Evolutionary conservation across 92 coral and sea anemone genomes (phyloP), one percentile per base, ranked within the genome.

Genomic region (Phenganax subtilis): DNA sequence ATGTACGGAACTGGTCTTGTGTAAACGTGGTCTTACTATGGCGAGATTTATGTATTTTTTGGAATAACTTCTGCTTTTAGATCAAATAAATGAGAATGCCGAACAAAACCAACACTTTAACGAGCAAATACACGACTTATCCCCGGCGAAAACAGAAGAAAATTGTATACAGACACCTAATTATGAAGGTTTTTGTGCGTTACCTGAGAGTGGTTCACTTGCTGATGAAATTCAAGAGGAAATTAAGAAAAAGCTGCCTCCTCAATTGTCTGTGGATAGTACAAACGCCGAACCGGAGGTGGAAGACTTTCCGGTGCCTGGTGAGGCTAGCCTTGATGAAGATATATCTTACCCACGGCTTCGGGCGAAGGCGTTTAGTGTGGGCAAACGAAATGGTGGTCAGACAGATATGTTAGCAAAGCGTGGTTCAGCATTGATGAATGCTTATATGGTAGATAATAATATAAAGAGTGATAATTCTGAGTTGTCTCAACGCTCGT

Each of bases 351-450:
- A 25, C 27, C 73, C 73, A 47, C 58, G 74, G 0, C 17, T 20
- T 10, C 83, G 72, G 17, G 17, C 73, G 15, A 79, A 79, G 55
- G 72, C 72, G 27, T 65, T 79, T 54, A 79, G 74, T 54, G 83
- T 64, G 8, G 74, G 72, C 29, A 79, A 65, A 63, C 74, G 83
- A 11, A 79, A 47, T 14, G 14, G 51, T 79, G 52, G 52, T 7
- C 83, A 37, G 5, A 37, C 83, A 7, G 74, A 62, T 67, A 65
- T 65, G 83, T 79, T 65, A 51, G 83, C 60, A 8, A 79, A 79
- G 62, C 74, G 72, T 79, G 74, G 74, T 12, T 79, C 83, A 62
- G 72, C 73, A n/a, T 79, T 79, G 52, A 79, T 65, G 52, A 79
- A 79, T 54, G 83, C 74, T 52, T 78, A 59, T 67, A 61, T 78